Conservation (phyloP, 2,113 vertebrate species). For the Myocastor coypus region DNA sequence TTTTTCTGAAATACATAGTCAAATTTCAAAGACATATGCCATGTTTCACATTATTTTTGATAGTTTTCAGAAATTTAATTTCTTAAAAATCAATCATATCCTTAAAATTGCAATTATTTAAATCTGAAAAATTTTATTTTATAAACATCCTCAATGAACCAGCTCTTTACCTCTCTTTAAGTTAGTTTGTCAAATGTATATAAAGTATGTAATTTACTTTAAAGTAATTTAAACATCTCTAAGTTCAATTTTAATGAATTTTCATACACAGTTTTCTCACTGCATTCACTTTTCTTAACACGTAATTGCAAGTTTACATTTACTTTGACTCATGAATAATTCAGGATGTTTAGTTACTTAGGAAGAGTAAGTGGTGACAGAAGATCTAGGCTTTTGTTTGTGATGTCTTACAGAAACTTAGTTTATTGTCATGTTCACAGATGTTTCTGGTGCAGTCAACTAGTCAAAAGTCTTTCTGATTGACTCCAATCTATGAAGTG, state of each 20-base stretch:
- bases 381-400: neutral
- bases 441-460: neutral
- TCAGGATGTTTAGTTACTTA: neutral
- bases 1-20: neutral
- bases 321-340: slow-evolving; percentile 29
- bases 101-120: slow-evolving; percentile 37
- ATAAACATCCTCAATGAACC: neutral
- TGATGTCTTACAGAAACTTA: neutral
- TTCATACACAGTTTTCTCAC: neutral
- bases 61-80: neutral
- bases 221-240: neutral
- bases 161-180: slow-evolving; percentile 28
- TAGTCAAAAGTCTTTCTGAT: neutral
- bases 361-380: neutral
- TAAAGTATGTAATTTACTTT: neutral
- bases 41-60: neutral
- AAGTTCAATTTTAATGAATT: slow-evolving; percentile 2
- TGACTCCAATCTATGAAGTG: neutral
- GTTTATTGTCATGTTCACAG: neutral
- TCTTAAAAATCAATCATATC: neutral
- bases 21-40: neutral
- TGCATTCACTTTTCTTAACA: neutral
- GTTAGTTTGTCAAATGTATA: neutral
- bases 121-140: neutral
- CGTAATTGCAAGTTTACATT: neutral